phyloP scores from a whole-genome alignment of 2,888 invertebrate genomes.

The Amiota communis region DNA sequence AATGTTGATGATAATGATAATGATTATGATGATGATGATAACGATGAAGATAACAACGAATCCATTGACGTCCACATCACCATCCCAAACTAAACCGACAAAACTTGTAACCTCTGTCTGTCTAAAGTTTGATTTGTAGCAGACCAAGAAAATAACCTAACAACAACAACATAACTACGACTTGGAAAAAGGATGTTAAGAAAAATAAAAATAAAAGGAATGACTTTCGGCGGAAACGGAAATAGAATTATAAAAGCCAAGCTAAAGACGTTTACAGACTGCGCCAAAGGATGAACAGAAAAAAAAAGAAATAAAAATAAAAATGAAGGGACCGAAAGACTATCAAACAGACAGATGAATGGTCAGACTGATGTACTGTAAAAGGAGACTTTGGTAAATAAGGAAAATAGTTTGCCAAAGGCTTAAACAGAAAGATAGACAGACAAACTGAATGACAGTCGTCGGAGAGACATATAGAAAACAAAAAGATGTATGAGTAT shows the following conservation, averaged over 20 bases:
- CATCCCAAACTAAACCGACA: slow-evolving; percentile 5
- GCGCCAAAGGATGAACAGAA: slow-evolving; percentile 32
- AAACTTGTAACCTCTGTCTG: slow-evolving; percentile 39
- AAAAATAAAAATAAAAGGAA: slow-evolving; percentile 43
- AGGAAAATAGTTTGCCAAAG: slow-evolving; percentile 58
- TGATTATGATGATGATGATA: slow-evolving; percentile 48
- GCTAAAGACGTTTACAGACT: slow-evolving; percentile 60
- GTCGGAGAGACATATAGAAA: background rate
- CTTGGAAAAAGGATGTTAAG: slow-evolving; percentile 40
- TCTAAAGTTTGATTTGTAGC: slow-evolving; percentile 55
- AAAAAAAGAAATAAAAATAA: background rate
- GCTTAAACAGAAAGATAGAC: slow-evolving; percentile 44
- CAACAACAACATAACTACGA: slow-evolving; percentile 7
- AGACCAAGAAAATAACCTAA: slow-evolving; percentile 43
- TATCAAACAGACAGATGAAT: slow-evolving; percentile 18
- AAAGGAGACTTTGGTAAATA: slow-evolving; percentile 48
- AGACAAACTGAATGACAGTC: no score
- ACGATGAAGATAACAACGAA: slow-evolving; percentile 48
- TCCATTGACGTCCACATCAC: slow-evolving; percentile 15
- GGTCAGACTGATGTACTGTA: slow-evolving; percentile 22
- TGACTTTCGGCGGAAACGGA: slow-evolving; percentile 62
- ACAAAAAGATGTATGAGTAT: background rate
- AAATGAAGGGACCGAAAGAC: slow-evolving; percentile 9
- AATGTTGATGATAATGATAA: slow-evolving; percentile 1
- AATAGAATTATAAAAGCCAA: slow-evolving; percentile 69